Evolutionary conservation across 2,888 invertebrate species (phyloP), one percentile per base, ranked within the genome.

Genomic region (Aplocera efformata): DNA sequence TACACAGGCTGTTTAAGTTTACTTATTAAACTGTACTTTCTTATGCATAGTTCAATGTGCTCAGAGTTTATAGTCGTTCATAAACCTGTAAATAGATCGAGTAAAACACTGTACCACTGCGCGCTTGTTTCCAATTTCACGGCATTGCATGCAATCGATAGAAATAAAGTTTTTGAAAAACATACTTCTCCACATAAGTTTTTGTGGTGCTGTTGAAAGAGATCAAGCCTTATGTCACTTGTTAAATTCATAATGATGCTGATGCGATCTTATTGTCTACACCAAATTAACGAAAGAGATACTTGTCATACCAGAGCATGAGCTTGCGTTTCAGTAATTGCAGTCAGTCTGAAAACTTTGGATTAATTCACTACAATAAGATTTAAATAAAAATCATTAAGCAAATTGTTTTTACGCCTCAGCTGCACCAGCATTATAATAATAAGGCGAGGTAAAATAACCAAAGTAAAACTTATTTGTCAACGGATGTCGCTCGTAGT

Each of bases 81-180:
- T 81, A 81, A 79, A 79, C 68, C 77, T 69, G 78, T 80, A 83
- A 83, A 82, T 80, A 84, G 81, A 83, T 81, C 74, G 79, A 80
- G 81, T 84, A 75, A 80, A 80, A 79, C 72, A 62, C 59, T 63
- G 67, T 67, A 70, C 59, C 53, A 58, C 59, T 38, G 57, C 52
- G 60, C 63, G 68, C 63, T 68, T 72, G 75, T 72, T 78, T 73
- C 72, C 73, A 69, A 71, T 75, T 79, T 41, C 36, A 73, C 78
- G 77, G 80, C 77, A 81, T 62, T 70, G 71, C 72, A 60, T 70
- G 71, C 72, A 60, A 80, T 81, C 76, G 70, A 80, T 79, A 65
- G 63, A 72, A 72, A 69, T 67, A 62, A 31, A 24, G 30, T 35
- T 25, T 39, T 26, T 38, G n/a, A n/a, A n/a, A n/a, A n/a, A n/a